Conservation (phyloP, 2,797 vertebrate species). For the Helarctos malayanus region DNA sequence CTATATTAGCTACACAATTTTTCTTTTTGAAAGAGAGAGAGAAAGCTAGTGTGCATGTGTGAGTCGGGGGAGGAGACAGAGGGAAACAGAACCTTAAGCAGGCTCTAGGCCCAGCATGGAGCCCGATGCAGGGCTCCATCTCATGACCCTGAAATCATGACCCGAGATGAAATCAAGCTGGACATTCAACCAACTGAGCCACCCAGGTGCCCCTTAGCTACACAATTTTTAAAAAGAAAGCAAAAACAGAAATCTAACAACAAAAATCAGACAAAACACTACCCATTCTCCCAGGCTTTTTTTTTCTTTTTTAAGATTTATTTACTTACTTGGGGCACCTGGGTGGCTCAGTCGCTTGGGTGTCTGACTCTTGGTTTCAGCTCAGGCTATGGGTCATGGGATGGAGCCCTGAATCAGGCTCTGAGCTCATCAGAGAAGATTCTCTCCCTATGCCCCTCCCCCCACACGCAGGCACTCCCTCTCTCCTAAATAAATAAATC, state of each 20-base stretch:
- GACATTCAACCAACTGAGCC: neutral
- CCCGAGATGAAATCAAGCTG: neutral
- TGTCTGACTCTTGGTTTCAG: neutral
- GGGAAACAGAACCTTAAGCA: neutral
- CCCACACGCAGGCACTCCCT: neutral
- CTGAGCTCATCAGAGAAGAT: neutral
- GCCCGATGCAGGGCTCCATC: neutral
- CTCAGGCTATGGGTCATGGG: neutral
- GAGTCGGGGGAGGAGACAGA: neutral
- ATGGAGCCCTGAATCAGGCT: neutral
- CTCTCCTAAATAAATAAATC: neutral
- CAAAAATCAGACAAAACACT: slow-evolving; percentile 11
- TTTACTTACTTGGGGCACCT: neutral
- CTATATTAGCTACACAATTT: neutral
- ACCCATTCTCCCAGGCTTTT: neutral
- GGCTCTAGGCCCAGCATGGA: neutral
- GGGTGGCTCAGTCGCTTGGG: neutral
- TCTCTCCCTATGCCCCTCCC: neutral
- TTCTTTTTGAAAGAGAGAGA: neutral
- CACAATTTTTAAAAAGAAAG: neutral
- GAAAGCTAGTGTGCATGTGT: neutral
- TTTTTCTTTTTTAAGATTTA: neutral
- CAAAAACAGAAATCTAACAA: slow-evolving; percentile 25
- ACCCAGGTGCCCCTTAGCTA: neutral
- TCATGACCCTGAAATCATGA: neutral